These are phyloP conservation scores for Folsomia manolachei DNA, from an alignment of 2,888 invertebrate species.

Conservation along the genomic window DNA sequence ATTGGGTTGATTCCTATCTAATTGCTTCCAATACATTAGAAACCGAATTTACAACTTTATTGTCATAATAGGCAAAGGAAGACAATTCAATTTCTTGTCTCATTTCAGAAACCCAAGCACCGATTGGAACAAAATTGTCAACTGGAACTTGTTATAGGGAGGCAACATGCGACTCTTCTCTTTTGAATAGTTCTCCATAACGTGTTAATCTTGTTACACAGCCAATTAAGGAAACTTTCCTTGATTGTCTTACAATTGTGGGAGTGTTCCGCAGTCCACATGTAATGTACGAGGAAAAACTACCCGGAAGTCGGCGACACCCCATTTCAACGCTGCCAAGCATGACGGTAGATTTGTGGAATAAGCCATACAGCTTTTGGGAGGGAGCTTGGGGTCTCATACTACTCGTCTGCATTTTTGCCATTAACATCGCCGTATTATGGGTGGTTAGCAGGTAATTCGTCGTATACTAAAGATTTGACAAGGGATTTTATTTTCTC, in stretches of 20 bases:
- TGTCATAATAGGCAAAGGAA: too few relatives aligned
- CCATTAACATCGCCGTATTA: conserved; percentile 45
- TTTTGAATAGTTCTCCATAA: neutral
- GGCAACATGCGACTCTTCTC: neutral
- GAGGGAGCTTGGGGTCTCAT: conserved; percentile 49
- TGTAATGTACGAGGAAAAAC: neutral
- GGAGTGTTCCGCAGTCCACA: neutral
- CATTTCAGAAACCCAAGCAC: too few relatives aligned
- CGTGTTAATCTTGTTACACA: neutral
- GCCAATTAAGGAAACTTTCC: neutral
- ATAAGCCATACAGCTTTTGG: conserved; percentile 27
- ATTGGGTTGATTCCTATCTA: too few relatives aligned
- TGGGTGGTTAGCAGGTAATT: conserved; percentile 41
- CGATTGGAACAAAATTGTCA: neutral
- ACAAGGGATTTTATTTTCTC: too few relatives aligned
- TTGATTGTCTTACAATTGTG: neutral
- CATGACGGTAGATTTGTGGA: conserved; percentile 18
- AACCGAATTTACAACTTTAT: too few relatives aligned
- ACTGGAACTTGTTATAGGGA: too few relatives aligned
- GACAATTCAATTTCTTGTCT: too few relatives aligned
- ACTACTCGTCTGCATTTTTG: conserved; percentile 44
- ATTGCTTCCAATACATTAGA: too few relatives aligned
- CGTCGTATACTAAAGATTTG: too few relatives aligned
- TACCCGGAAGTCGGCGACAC: neutral
- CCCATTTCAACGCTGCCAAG: neutral